phyloP scores from a whole-genome alignment of 2,113 vertebrate genomes.

The Poecile atricapillus region DNA sequence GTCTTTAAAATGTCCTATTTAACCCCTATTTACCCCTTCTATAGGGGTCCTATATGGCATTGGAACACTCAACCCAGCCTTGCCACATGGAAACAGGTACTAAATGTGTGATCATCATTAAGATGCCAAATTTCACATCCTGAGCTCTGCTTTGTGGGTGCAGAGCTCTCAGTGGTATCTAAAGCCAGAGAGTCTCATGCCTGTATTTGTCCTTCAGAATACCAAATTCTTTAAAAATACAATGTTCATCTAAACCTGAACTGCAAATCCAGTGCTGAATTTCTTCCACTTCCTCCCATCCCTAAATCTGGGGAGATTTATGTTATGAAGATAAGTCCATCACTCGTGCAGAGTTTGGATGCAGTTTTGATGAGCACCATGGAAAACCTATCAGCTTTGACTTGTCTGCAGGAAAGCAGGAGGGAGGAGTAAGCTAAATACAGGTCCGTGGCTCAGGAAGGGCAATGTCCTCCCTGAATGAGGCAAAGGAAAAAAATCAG shows the following conservation, averaged over 20 bases:
- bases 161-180: background rate
- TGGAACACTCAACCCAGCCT: background rate
- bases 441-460: background rate
- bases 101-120: background rate
- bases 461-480: background rate
- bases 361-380: background rate
- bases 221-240: background rate
- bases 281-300: background rate
- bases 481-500: background rate
- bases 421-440: background rate
- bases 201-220: background rate
- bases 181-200: background rate
- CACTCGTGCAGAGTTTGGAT: background rate
- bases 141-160: background rate
- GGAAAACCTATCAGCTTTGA: background rate
- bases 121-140: background rate
- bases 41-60: background rate
- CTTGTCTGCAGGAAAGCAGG: background rate
- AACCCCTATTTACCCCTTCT: background rate
- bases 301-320: background rate
- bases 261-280: background rate
- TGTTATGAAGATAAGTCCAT: background rate
- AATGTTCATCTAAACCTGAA: background rate
- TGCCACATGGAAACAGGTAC: background rate
- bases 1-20: background rate